Evolutionary conservation across 1,140 invertebrate species (phyloP).

Genomic region (Drosophila equinoxialis): DNA sequence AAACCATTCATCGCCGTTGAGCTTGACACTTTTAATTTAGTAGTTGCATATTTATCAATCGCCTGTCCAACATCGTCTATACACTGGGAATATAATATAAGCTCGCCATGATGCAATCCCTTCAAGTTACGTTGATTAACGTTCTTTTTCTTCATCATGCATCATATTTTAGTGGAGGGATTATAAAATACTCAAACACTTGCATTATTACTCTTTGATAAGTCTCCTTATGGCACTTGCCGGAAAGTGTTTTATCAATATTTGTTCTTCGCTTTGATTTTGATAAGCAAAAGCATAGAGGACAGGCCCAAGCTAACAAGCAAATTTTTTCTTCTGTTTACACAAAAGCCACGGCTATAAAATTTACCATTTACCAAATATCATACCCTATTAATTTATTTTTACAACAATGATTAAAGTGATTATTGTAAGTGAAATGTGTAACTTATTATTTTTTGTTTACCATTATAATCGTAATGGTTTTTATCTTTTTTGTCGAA

Average conservation of each 20-base stretch:
- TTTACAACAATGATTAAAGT: too few species aligned
- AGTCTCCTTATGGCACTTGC: neutral
- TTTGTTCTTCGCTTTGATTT: conserved; percentile 41
- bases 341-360: conserved; percentile 12
- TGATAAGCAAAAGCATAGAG: conserved; percentile 37
- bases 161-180: neutral
- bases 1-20: conserved; percentile 19
- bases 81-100: conserved; percentile 35
- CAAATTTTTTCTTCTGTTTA: conserved; percentile 49
- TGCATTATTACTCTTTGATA: neutral
- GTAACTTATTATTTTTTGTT: too few species aligned
- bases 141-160: neutral
- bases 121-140: conserved; percentile 34
- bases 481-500: too few species aligned
- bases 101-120: conserved; percentile 40
- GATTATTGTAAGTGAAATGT: too few species aligned
- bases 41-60: conserved; percentile 66
- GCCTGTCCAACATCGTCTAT: conserved; percentile 9
- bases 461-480: too few species aligned
- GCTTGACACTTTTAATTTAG: conserved; percentile 66
- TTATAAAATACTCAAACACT: conserved; percentile 21
- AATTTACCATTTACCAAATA: neutral
- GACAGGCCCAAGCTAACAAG: conserved; percentile 36
- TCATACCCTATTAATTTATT: neutral
- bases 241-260: conserved; percentile 52